Evolutionary conservation across 2,888 invertebrate genomes (phyloP), one percentile per base, ranked within the genome.

Genomic region (Halictus quadricinctus): DNA sequence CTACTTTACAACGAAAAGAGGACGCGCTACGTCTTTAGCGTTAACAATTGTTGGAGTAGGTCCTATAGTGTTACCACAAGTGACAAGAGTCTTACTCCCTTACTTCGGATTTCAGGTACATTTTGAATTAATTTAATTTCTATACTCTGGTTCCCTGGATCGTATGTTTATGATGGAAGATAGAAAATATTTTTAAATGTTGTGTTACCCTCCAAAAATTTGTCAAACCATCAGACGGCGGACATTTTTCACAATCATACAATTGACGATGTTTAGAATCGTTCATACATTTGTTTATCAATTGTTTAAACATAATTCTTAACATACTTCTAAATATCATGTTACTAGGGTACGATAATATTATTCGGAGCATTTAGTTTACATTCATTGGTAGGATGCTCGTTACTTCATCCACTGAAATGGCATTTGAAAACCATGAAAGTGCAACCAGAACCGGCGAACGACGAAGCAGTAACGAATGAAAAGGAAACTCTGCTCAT

Each of bases 11-110:
- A 95, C 95, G 86, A 96, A 95, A 91, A 95, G 97, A 90, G 96
- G 96, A 60, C 95, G 96, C 92, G 97, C 97, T 0, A 95, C 96
- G 46, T 96, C 96, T 0, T 94, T 96, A 8, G 96, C 96, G 54
- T 96, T 96, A 95, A 96, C 96, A 1, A 93, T 96, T 4, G 96
- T 96, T 25, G 97, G 96, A 1, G 91, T 97, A 4, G 97, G 97
- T 1, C 95, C 96, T n/a, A 96, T 97, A 86, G 91, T 96, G 75
- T 96, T 96, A 95, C 97, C 97, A 0, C 95, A 96, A 83, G 88
- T 97, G 12, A 95, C 96, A 92, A 96, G 96, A 81, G 91, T 94
- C 4, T 95, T 96, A 6, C 95, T 97, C 91, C 93, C 95, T 58
- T 92, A 94, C 0, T 96, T 96, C 87, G 96, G 96, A 13, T 95